Base-by-base conservation (phyloP, 37 sponge, comb jelly and placozoan genomes). In the Hormiphora californensis region DNA sequence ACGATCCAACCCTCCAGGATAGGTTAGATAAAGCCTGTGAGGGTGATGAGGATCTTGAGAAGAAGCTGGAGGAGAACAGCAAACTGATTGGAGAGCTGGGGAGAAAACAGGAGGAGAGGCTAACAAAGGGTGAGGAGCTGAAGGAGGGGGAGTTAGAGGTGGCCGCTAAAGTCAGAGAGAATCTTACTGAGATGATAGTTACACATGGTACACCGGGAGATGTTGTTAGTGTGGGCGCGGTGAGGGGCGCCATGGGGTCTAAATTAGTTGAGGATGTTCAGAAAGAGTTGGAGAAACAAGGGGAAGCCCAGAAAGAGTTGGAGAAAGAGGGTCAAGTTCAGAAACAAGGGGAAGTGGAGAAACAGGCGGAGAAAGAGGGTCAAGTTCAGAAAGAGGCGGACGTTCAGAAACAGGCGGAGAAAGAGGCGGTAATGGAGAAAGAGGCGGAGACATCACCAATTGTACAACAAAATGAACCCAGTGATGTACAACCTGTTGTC, bases 101-200 rank as follows among this genome's bases (percentile, higher is more conserved):
- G 28, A 25, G 43, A 46, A 46, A 73, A 21, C 81, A 73, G 25
- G 23, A 33, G 11, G 32, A 43, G 28, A 43, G 81, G 9, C 46
- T 73, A 22, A 33, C 46, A 4, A 23, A 57, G 59, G 59, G 59
- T 8, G 51, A 12, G 51, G 12, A 46, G 51, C 11, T 17, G 51
- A 46, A 46, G 51, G 46, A 33, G 3, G 3, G 3, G 81, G 81
- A 73, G 81, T 4, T 4, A 19, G 41, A 33, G 1, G 46, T 73
- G 44, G 81, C 81, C 2, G 46, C 30, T 3, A 39, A 40, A 40
- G 81, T 73, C 25, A 39, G 81, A 46, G 44, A 73, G 25, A 73
- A 73, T 40, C 81, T 73, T 43, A 73, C 81, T 1, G 81, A 39
- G 30, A 73, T 73, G 81, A 33, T 73, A 5, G 40, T 46, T 28